Conservation (phyloP, 2,113 vertebrate genomes). For the Candoia aspera region DNA sequence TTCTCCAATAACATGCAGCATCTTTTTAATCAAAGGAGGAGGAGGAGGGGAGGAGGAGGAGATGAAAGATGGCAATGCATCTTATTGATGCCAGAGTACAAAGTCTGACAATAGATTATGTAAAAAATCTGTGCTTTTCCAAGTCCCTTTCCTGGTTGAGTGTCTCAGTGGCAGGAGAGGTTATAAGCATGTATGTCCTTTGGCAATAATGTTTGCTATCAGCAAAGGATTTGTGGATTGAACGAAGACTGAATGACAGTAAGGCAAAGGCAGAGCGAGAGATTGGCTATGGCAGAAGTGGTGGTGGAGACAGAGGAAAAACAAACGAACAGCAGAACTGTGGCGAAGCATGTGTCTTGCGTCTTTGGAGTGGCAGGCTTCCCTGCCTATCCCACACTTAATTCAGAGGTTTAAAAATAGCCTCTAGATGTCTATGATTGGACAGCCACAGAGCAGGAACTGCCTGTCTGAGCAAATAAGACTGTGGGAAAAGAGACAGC, state of each 20-base stretch:
- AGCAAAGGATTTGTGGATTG: not conserved
- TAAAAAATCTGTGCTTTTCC: not conserved
- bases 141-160: not conserved
- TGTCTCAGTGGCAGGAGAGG: not conserved
- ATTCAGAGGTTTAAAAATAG: not conserved
- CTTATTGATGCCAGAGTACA: not conserved
- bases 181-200: not conserved
- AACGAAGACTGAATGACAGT: not conserved
- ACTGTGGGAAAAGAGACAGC: constrained; percentile 16
- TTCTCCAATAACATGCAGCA: not conserved
- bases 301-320: too few relatives aligned
- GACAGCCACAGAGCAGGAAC: not conserved
- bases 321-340: too few relatives aligned
- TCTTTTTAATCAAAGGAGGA: not conserved
- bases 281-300: not conserved
- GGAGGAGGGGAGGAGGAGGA: not conserved
- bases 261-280: not conserved
- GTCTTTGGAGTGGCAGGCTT: constrained; percentile 11
- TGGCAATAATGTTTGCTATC: not conserved
- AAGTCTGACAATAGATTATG: too few relatives aligned
- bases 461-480: not conserved
- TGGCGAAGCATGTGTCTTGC: not conserved
- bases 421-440: constrained; percentile 5
- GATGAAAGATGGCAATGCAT: not conserved
- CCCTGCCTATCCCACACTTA: not conserved